Evolutionary conservation across 1,140 invertebrate species (phyloP).

Genomic region (Zaprionus taronus): DNA sequence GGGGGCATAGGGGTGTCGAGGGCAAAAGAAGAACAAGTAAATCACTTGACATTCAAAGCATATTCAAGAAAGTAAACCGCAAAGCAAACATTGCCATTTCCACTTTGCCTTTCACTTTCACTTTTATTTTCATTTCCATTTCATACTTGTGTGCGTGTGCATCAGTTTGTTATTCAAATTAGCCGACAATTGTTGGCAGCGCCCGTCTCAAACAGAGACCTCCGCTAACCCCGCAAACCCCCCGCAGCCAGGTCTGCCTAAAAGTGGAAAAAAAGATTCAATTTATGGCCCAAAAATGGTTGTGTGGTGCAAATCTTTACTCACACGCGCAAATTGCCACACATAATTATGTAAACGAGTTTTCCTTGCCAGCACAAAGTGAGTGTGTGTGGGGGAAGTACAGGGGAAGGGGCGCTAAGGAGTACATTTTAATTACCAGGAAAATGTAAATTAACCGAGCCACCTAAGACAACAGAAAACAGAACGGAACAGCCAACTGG

Average conservation of each 20-base stretch:
- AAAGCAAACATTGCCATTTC: conserved; percentile 29
- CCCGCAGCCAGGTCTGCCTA: background rate
- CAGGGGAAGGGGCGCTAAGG: conserved; percentile 16
- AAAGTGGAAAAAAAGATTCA: conserved; percentile 49
- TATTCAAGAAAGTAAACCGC: conserved; percentile 27
- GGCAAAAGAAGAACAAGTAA: background rate
- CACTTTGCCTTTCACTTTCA: background rate
- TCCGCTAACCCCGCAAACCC: background rate
- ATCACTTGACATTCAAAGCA: conserved; percentile 24
- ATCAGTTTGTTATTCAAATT: conserved; percentile 42
- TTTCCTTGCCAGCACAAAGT: conserved; percentile 26
- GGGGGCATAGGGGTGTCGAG: background rate
- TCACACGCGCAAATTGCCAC: conserved; percentile 70
- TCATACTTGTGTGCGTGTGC: conserved; percentile 23
- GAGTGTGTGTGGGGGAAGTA: background rate
- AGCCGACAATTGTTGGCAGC: conserved; percentile 45
- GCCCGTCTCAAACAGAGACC: background rate
- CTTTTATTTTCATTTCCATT: conserved; percentile 14
- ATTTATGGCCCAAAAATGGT: conserved; percentile 51
- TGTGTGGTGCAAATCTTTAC: conserved; percentile 65
- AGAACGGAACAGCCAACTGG: conserved; percentile 39
- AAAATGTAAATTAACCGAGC: conserved; percentile 79
- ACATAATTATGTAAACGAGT: conserved; percentile 81
- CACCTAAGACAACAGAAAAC: conserved; percentile 68
- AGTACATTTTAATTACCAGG: conserved; percentile 78